Evolutionary conservation across 2,113 vertebrate species (phyloP), one percentile per base, ranked within the genome.

Genomic region (Datnioides undecimradiatus): DNA sequence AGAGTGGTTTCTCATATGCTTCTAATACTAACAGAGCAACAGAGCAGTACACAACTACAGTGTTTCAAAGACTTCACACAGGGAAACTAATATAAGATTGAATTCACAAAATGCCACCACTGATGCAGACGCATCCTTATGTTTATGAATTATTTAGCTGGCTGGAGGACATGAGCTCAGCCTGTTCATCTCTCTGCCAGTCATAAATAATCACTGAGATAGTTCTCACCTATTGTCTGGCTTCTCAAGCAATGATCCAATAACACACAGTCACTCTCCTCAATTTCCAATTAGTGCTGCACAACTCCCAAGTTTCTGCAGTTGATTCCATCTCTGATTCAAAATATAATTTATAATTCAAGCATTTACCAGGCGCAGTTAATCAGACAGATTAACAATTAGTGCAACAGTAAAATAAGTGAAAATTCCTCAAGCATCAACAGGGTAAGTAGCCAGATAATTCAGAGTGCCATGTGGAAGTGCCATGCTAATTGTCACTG

Each of bases 301-400:
- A 45, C 60, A 85, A 69, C 29, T 83, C 76, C 79, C 79, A 69
- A 66, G 78, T 84, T 84, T 74, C 73, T 62, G 67, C 71, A 48
- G 51, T 34, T 67, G 62, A 81, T 86, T 73, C 51, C n/a, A 80
- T 87, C 80, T 77, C 54, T 48, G 71, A 80, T 71, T 84, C 69
- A 74, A 76, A 79, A 84, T 79, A 80, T 19, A 76, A 76, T 60
- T 64, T 68, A 73, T 75, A 66, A 83, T 86, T 84, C 60, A 41
- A 33, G 36, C 25, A 46, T 87, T 91, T 73, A 83, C 54, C 43
- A 75, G 43, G 77, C 25, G 6, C 54, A 58, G 48, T 83, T 79
- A 77, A 90, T 88, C 74, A 58, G 60, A 66, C 64, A 75, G 52
- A 63, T 76, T 65, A 75, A 74, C 78, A 82, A 80, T 87, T 82